These are phyloP conservation scores for Carpatolechia fugitivella DNA, from an alignment of 2,888 invertebrate species.

Conservation along the genomic window DNA sequence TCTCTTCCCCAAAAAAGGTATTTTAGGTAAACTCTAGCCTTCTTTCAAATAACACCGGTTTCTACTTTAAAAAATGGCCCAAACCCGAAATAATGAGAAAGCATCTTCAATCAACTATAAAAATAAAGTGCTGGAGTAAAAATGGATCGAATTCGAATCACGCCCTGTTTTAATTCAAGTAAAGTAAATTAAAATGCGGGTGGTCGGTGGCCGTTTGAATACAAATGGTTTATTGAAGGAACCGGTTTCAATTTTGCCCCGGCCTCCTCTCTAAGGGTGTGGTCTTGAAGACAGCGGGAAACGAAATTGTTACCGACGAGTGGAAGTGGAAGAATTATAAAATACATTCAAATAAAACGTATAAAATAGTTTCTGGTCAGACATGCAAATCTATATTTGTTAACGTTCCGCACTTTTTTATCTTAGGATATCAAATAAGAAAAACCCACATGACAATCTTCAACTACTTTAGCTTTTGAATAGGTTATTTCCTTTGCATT, in stretches of 20 bases:
- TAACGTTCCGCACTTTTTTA: no score
- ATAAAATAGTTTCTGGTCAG: no score
- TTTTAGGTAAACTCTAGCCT: no score
- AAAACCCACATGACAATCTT: no score
- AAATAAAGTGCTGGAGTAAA: conserved; percentile 66
- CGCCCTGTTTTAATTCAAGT: conserved; percentile 75
- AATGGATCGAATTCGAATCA: conserved; percentile 67
- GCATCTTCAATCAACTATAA: conserved; percentile 72
- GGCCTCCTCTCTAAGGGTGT: conserved; percentile 33
- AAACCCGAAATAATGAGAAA: conserved; percentile 47
- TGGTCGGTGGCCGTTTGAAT: conserved; percentile 62
- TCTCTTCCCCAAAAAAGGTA: no score
- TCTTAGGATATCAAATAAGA: no score
- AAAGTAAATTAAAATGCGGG: conserved; percentile 78
- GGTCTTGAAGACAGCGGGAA: neutral
- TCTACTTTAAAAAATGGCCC: neutral
- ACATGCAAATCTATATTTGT: no score
- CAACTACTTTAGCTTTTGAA: no score
- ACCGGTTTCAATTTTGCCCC: conserved; percentile 58
- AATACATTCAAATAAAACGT: no score
- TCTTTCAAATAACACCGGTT: neutral
- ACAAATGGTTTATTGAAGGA: conserved; percentile 71
- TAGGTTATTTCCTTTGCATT: no score
- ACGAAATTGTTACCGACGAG: neutral
- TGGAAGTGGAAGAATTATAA: neutral